Evolutionary conservation across 2,888 invertebrate species (phyloP), one percentile per base, ranked within the genome.

Genomic region (Drosophila anceps): DNA sequence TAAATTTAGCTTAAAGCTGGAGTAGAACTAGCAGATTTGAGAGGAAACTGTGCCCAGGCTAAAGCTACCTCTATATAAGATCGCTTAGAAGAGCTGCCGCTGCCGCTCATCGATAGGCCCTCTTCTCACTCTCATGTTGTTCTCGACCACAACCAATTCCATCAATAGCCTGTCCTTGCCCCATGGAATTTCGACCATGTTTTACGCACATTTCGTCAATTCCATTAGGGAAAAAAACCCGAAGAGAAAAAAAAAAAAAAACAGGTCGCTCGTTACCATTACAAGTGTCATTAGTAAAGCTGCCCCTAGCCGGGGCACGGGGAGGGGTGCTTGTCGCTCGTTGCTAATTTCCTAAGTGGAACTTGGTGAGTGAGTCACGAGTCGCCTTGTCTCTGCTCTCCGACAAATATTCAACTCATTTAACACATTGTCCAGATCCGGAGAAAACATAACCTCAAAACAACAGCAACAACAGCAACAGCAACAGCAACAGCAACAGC

Each of bases 341-440:
- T 48, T 71, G 76, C 69, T 75, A 84, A 81, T 72, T 84, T 72
- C 69, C 58, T 79, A 81, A 79, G 79, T 79, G 81, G 73, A 76
- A 72, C 46, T 66, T 54, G 18, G 62, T 48, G 69, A 59, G 53
- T 71, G 71, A 70, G 59, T 59, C 51, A 66, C 35, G 31, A 57
- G 41, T 54, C 31, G 48, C 35, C 55, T 33, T n/a, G 35, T 57
- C 20, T 43, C 29, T 31, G 12, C 24, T 27, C 39, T 50, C 12
- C 48, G 55, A 24, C 84, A 77, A 86, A 73, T 73, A 84, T 73
- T 84, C 72, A 74, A 88, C 85, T 88, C 88, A 88, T 83, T 83
- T 88, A 83, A 76, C 88, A 89, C 87, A 86, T 83, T 88, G 85
- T 88, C 54, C 70, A 73, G 73, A 83, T 83, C 77, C 66, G 66